These are phyloP conservation scores for Epicampocera succincta DNA, from an alignment of 2,888 invertebrate species.

Conservation along the genomic window DNA sequence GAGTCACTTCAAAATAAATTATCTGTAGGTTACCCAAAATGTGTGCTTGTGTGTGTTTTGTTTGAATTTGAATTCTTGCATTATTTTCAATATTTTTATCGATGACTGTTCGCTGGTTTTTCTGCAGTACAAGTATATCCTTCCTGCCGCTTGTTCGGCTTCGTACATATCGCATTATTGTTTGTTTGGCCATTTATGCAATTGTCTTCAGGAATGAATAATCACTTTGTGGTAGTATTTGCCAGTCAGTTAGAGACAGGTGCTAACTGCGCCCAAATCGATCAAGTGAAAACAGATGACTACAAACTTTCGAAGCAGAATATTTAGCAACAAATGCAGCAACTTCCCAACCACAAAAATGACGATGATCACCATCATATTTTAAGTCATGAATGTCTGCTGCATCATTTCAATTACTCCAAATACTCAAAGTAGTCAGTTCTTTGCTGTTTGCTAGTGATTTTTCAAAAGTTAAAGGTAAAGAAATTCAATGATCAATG, in stretches of 20 bases:
- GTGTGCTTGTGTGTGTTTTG: not conserved
- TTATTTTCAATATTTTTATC: slow-evolving; percentile 57
- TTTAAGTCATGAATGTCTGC: slow-evolving; percentile 36
- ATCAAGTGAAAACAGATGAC: slow-evolving; percentile 59
- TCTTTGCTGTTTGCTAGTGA: not conserved
- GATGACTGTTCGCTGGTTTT: slow-evolving; percentile 54
- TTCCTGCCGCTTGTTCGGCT: slow-evolving; percentile 24
- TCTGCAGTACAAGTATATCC: too few species aligned
- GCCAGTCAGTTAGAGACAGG: slow-evolving; percentile 71
- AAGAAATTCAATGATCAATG: too few species aligned
- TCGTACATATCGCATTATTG: not conserved
- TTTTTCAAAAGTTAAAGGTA: too few species aligned
- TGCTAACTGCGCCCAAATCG: slow-evolving; percentile 72
- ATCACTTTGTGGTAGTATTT: slow-evolving; percentile 67
- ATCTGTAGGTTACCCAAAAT: not conserved
- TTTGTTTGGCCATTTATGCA: slow-evolving; percentile 7
- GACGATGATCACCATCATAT: slow-evolving; percentile 55
- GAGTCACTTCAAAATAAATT: slow-evolving; percentile 52
- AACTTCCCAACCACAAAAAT: slow-evolving; percentile 64
- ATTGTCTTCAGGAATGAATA: slow-evolving; percentile 57
- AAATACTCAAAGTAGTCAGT: not conserved
- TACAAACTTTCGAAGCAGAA: slow-evolving; percentile 38
- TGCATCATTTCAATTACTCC: not conserved
- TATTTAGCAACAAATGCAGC: slow-evolving; percentile 25
- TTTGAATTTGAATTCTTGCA: slow-evolving; percentile 56